Evolutionary conservation across 2,113 vertebrate species (phyloP).

Genomic region (Lepus timidus): DNA sequence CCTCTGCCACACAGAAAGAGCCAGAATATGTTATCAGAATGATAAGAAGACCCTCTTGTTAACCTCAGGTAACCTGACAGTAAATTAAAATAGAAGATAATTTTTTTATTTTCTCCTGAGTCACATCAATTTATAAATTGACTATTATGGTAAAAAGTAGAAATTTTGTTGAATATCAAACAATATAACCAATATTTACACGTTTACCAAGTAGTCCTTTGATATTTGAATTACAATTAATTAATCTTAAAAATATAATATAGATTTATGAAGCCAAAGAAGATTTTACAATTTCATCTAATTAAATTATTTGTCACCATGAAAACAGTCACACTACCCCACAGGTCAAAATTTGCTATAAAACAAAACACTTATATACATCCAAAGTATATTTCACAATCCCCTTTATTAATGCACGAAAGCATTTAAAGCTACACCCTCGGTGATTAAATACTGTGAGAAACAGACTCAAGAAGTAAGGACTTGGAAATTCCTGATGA

Average conservation of each 20-base stretch:
- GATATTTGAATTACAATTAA: constrained; percentile 24
- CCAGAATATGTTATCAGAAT: constrained; percentile 19
- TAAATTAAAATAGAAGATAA: constrained; percentile 14
- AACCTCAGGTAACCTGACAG: background rate
- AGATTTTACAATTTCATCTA: background rate
- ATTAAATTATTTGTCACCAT: constrained; percentile 32
- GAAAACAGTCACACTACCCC: background rate
- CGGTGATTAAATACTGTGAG: constrained; percentile 42
- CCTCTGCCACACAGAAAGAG: background rate
- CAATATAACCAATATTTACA: background rate
- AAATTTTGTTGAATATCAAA: constrained; percentile 25
- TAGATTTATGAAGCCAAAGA: background rate
- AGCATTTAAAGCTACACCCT: constrained; percentile 36
- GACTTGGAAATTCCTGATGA: background rate
- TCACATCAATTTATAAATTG: background rate
- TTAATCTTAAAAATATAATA: constrained; percentile 4
- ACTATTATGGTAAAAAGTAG: background rate
- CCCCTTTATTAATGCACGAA: constrained; percentile 48
- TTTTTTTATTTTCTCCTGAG: background rate
- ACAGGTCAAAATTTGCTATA: background rate
- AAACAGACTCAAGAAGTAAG: background rate
- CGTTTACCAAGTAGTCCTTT: background rate
- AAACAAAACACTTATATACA: background rate
- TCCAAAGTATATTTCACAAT: constrained; percentile 56
- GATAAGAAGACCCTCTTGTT: background rate